Evolutionary conservation across 1,140 invertebrate species (phyloP).

Genomic region (Drosophila fuyamai): DNA sequence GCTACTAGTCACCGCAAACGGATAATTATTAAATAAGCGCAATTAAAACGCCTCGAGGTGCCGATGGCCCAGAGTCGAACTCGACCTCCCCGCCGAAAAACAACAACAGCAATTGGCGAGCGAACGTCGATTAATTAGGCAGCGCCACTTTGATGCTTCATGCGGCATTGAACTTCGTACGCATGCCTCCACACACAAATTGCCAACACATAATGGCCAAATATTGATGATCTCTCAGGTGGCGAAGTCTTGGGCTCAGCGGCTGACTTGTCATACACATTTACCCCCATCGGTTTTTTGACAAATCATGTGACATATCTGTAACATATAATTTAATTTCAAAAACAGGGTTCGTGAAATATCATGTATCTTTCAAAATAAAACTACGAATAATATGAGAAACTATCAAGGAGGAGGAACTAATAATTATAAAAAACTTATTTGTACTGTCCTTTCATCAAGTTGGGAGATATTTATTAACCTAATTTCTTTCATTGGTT

Average conservation of each 20-base stretch:
- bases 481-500: too few relatives aligned
- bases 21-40: conserved; percentile 75
- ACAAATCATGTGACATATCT: conserved; percentile 11
- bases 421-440: too few relatives aligned
- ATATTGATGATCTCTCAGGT: conserved; percentile 45
- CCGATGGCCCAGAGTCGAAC: conserved; percentile 34
- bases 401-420: too few relatives aligned
- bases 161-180: conserved; percentile 66
- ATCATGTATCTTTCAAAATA: too few relatives aligned
- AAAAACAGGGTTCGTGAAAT: too few relatives aligned
- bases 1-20: conserved; percentile 36
- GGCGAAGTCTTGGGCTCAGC: conserved; percentile 8
- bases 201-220: conserved; percentile 49
- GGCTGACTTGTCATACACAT: conserved; percentile 17
- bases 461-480: too few relatives aligned
- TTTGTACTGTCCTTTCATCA: too few relatives aligned
- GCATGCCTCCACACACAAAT: conserved; percentile 39
- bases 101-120: conserved; percentile 28
- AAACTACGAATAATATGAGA: too few relatives aligned
- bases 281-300: not conserved
- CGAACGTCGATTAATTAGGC: conserved; percentile 66
- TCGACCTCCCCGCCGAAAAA: conserved; percentile 35
- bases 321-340: conserved; percentile 11
- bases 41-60: conserved; percentile 48
- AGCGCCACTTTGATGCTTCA: conserved; percentile 43